These are phyloP conservation scores for Anguilla megastoma DNA, from an alignment of 2,797 vertebrate genomes.

Conservation along the genomic window DNA sequence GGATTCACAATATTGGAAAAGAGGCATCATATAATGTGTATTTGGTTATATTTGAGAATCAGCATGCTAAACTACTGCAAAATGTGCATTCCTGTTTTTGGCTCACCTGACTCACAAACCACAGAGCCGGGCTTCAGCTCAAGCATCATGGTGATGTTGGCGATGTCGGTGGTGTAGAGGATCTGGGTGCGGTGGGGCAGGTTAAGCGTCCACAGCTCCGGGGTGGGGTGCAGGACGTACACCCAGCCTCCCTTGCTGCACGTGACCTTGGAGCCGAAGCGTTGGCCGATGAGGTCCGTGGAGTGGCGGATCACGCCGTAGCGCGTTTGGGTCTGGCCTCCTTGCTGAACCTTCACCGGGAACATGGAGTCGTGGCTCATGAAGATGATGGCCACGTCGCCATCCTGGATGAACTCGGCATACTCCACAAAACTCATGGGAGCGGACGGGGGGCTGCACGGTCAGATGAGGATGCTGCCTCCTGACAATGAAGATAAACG, in stretches of 20 bases:
- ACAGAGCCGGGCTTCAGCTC: slow-evolving; percentile 92
- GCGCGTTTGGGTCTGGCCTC: slow-evolving; percentile 89
- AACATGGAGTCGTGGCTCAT: slow-evolving; percentile 88
- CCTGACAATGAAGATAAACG: background rate
- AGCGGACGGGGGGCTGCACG: background rate
- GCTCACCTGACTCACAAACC: slow-evolving; percentile 93
- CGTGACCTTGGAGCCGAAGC: slow-evolving; percentile 91
- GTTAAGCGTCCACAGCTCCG: slow-evolving; percentile 92
- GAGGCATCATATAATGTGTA: background rate
- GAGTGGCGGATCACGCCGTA: slow-evolving; percentile 93
- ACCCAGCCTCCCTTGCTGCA: slow-evolving; percentile 97
- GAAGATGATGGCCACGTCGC: slow-evolving; percentile 90
- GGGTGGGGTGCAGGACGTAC: slow-evolving; percentile 90
- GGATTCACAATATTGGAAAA: background rate
- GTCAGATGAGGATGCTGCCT: background rate
- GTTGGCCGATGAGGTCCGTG: slow-evolving; percentile 86
- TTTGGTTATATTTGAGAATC: background rate
- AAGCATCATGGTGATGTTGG: slow-evolving; percentile 94
- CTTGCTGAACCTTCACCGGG: slow-evolving; percentile 85
- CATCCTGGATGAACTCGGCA: slow-evolving; percentile 82
- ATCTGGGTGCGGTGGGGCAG: slow-evolving; percentile 96
- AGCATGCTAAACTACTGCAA: background rate
- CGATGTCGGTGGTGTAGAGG: slow-evolving; percentile 95
- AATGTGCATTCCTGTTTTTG: background rate
- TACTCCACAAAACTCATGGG: slow-evolving; percentile 94